These are phyloP conservation scores for Drosophila pruinosa DNA, from an alignment of 1,140 invertebrate genomes.

Conservation along the genomic window DNA sequence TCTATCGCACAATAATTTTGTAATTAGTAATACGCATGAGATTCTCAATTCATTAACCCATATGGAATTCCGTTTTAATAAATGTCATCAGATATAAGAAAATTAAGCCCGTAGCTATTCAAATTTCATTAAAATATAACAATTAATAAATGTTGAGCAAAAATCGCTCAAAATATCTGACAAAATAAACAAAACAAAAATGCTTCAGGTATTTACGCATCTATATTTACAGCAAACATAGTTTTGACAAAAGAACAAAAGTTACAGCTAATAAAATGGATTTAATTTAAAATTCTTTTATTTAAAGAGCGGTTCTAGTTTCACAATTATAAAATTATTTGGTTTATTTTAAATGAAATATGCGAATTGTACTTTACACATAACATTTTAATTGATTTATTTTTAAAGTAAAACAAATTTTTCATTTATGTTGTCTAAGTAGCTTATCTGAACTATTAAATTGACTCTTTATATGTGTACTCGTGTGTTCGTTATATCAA, in stretches of 20 bases:
- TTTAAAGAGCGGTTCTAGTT: background rate
- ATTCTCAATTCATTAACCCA: background rate
- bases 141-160: slow-evolving; percentile 2
- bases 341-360: background rate
- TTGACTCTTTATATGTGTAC: background rate
- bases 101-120: slow-evolving; percentile 45
- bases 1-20: slow-evolving; percentile 44
- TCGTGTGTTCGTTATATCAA: background rate
- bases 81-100: background rate
- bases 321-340: background rate
- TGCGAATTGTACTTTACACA: background rate
- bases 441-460: background rate
- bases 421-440: background rate
- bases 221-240: slow-evolving; percentile 19
- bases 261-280: background rate
- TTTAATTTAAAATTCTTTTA: background rate
- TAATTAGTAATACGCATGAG: slow-evolving; percentile 5
- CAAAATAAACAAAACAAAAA: slow-evolving; percentile 68
- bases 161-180: slow-evolving; percentile 22
- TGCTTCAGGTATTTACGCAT: too few relatives aligned
- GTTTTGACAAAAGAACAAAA: background rate
- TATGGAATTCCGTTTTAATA: background rate
- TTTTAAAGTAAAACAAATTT: background rate
- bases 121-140: slow-evolving; percentile 69
- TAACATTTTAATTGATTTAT: background rate